Percentiles rank a stretch among this genome's conserved stretches.
These are phyloP conservation scores for Nomada hirtipes DNA, from an alignment of 2,888 invertebrate genomes.

Conservation along the genomic window DNA sequence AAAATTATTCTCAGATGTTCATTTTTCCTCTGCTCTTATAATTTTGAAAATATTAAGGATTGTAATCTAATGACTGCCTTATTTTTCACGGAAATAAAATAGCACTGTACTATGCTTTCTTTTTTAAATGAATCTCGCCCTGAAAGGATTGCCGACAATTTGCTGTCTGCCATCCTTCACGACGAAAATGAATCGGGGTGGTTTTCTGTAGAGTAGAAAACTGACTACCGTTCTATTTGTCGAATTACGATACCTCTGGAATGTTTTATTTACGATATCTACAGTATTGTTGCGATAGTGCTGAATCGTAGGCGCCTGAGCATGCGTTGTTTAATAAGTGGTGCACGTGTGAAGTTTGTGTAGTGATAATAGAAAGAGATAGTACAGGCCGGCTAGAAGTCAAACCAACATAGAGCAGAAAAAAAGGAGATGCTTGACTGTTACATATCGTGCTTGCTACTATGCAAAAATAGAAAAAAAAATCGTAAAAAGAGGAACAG, in stretches of 20 bases:
- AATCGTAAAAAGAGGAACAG: background rate
- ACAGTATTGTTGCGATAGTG: constrained; percentile 44
- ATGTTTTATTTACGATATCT: constrained; percentile 40
- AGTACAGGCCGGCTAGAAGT: constrained; percentile 71
- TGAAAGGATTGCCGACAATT: background rate
- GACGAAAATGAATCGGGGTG: constrained; percentile 15
- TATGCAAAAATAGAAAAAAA: constrained; percentile 2
- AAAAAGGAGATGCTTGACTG: constrained; percentile 52
- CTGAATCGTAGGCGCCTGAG: constrained; percentile 47
- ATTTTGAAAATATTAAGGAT: no score
- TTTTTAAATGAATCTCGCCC: no score
- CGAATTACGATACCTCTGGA: constrained; percentile 58
- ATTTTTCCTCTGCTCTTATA: no score
- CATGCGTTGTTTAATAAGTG: constrained; percentile 60
- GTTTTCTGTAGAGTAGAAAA: constrained; percentile 9
- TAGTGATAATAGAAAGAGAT: constrained; percentile 48
- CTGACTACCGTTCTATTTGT: constrained; percentile 6
- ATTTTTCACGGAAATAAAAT: no score
- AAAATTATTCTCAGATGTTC: no score
- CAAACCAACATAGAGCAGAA: constrained; percentile 78
- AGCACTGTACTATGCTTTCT: no score
- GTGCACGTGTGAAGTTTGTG: constrained; percentile 50
- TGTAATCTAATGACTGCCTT: no score
- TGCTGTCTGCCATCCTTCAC: background rate
- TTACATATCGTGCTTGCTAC: constrained; percentile 60